Percentiles rank a stretch among this genome's conserved stretches.
Conservation (phyloP, 2,888 invertebrate species). For the Eristalis tenax region DNA sequence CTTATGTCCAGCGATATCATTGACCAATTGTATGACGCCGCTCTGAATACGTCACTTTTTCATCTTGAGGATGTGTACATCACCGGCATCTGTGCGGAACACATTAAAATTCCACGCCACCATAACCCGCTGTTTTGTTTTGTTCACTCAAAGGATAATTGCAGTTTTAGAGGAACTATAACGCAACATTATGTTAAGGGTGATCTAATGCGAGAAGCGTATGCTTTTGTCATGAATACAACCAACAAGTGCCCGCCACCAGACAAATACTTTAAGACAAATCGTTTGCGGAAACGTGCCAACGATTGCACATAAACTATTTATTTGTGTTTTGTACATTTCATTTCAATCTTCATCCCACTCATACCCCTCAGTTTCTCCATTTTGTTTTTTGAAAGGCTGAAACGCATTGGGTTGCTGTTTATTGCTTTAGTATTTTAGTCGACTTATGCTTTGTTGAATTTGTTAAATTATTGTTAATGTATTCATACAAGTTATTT, state of each 20-base stretch:
- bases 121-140: conserved; percentile 86
- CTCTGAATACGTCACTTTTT: conserved; percentile 86
- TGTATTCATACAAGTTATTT: no score
- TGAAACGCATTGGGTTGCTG: conserved; percentile 33
- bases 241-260: conserved; percentile 78
- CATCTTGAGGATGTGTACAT: conserved; percentile 91
- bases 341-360: not conserved
- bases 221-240: conserved; percentile 78
- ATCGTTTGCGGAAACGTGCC: conserved; percentile 72
- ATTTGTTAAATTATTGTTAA: not conserved
- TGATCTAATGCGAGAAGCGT: conserved; percentile 81
- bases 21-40: conserved; percentile 85
- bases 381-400: conserved; percentile 18
- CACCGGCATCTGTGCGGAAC: conserved; percentile 87
- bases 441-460: not conserved
- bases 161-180: conserved; percentile 82
- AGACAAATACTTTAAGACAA: conserved; percentile 77
- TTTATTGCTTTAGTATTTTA: not conserved
- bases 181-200: conserved; percentile 84
- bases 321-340: not conserved
- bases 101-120: conserved; percentile 83
- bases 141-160: conserved; percentile 80
- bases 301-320: conserved; percentile 72
- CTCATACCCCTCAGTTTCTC: not conserved
- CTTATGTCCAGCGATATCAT: conserved; percentile 87